These are phyloP conservation scores for Sebastes fasciatus DNA, from an alignment of 2,113 vertebrate genomes.

Conservation along the genomic window DNA sequence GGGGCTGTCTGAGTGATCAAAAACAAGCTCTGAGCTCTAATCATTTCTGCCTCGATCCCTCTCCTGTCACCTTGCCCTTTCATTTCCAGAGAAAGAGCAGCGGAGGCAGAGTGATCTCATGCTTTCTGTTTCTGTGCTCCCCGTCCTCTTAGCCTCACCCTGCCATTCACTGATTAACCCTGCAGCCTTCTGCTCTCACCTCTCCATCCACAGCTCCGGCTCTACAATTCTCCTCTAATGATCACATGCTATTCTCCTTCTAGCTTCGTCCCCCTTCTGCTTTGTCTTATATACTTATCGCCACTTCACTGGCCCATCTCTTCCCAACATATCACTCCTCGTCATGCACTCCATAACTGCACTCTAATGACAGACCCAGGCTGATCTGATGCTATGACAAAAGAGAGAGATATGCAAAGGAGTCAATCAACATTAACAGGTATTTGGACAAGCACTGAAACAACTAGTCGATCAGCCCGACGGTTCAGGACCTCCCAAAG, in stretches of 20 bases:
- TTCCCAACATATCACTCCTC: not conserved
- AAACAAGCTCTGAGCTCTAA: constrained; percentile 36
- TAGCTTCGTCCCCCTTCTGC: not conserved
- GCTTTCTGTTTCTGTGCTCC: constrained; percentile 1
- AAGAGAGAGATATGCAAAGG: not conserved
- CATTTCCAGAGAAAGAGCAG: constrained; percentile 26
- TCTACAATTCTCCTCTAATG: not conserved
- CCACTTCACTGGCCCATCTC: not conserved
- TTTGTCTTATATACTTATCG: not conserved
- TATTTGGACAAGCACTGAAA: not conserved
- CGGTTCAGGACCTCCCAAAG: not conserved
- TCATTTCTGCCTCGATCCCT: constrained; percentile 37
- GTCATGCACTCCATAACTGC: not conserved
- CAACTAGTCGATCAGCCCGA: not conserved
- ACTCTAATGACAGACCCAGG: not conserved
- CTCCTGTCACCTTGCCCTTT: constrained; percentile 44
- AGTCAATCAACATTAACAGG: not conserved
- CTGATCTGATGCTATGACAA: not conserved
- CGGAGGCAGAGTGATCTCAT: constrained; percentile 17
- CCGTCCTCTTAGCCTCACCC: not conserved
- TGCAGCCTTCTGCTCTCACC: constrained; percentile 8
- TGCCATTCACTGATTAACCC: constrained; percentile 48
- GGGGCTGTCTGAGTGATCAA: not conserved
- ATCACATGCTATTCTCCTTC: constrained; percentile 9
- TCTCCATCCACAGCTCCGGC: not conserved